Evolutionary conservation across 2,888 invertebrate species (phyloP).

Genomic region (Mycogona germanica): DNA sequence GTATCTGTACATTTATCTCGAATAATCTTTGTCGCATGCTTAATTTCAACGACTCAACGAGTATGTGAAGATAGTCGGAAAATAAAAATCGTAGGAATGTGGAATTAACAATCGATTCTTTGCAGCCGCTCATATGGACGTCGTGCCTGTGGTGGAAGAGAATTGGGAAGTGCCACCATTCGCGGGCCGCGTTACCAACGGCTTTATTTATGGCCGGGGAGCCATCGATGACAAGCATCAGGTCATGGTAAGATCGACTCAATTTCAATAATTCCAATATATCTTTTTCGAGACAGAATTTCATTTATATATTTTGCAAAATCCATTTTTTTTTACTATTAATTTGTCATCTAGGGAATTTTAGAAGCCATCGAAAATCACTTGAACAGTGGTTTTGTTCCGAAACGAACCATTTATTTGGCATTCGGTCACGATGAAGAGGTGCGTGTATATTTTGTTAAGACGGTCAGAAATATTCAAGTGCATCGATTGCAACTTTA

Average conservation of each 20-base stretch:
- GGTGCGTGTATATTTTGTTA: too few species aligned
- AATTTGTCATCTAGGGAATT: constrained; percentile 33
- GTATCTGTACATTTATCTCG: too few species aligned
- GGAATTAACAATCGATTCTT: not conserved
- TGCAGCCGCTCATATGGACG: constrained; percentile 39
- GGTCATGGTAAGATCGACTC: constrained; percentile 34
- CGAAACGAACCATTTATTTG: constrained; percentile 37
- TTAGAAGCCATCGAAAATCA: constrained; percentile 38
- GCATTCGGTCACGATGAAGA: constrained; percentile 44
- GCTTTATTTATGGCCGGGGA: constrained; percentile 40
- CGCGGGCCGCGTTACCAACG: constrained; percentile 35
- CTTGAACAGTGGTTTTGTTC: constrained; percentile 32
- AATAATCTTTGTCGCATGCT: too few species aligned
- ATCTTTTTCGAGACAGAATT: too few species aligned
- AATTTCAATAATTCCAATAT: not conserved
- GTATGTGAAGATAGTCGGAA: too few species aligned
- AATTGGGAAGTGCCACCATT: constrained; percentile 36
- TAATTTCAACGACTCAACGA: too few species aligned
- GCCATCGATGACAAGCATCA: constrained; percentile 40
- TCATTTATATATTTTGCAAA: too few species aligned
- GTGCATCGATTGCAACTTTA: too few species aligned
- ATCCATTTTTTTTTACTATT: not conserved
- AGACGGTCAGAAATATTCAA: too few species aligned
- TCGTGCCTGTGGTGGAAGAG: constrained; percentile 36
- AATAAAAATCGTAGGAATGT: too few species aligned